Percentiles rank a stretch among this genome's conserved stretches.
phyloP scores from a whole-genome alignment of 2,113 vertebrate species.

The Hirundichthys speculiger region DNA sequence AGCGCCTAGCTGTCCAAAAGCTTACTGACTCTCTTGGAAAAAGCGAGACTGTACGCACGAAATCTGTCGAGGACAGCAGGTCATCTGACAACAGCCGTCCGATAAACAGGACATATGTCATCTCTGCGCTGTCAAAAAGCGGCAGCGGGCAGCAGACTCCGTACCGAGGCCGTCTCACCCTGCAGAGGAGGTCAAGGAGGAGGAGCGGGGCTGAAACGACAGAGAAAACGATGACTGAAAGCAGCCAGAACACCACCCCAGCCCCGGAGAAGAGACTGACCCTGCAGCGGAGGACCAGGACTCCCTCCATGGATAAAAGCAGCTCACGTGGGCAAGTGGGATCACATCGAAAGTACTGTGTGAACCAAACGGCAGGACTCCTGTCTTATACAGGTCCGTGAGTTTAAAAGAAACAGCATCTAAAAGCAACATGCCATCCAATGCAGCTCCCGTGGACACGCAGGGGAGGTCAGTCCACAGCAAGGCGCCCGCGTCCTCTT shows the following conservation, averaged over 20 bases:
- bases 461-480: neutral
- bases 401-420: slow-evolving; percentile 62
- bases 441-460: neutral
- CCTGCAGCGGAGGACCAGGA: slow-evolving; percentile 75
- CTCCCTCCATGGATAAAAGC: slow-evolving; percentile 60
- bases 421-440: slow-evolving; percentile 31
- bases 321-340: slow-evolving; percentile 9
- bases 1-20: slow-evolving; percentile 16
- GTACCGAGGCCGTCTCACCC: slow-evolving; percentile 65
- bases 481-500: slow-evolving; percentile 6
- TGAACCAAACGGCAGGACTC: slow-evolving; percentile 44
- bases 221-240: slow-evolving; percentile 47
- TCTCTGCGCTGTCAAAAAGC: slow-evolving; percentile 79
- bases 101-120: slow-evolving; percentile 84
- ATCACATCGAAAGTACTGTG: slow-evolving; percentile 37
- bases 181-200: slow-evolving; percentile 83
- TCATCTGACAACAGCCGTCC: slow-evolving; percentile 66
- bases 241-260: slow-evolving; percentile 42
- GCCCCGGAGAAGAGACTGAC: slow-evolving; percentile 70
- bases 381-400: slow-evolving; percentile 33
- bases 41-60: slow-evolving; percentile 38
- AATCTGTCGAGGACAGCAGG: slow-evolving; percentile 41
- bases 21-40: neutral
- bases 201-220: slow-evolving; percentile 49
- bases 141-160: slow-evolving; percentile 37